phyloP scores from a whole-genome alignment of 2,797 vertebrate genomes.

The Spea hammondii region DNA sequence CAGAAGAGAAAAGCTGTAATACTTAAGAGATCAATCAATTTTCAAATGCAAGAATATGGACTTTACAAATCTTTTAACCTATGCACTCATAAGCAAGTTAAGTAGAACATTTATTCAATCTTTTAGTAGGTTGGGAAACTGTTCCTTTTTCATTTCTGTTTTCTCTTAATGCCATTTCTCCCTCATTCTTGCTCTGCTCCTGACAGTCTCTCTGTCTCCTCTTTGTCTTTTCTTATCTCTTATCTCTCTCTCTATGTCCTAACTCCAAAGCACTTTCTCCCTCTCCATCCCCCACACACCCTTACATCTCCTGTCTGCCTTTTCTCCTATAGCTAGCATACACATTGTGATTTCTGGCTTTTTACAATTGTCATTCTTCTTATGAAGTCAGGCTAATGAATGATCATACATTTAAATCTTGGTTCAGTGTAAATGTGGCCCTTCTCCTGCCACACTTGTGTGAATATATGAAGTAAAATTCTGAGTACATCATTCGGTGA shows the following conservation, averaged over 20 bases:
- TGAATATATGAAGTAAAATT: not conserved
- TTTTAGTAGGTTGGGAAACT: not conserved
- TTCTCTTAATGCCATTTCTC: not conserved
- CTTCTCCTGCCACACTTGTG: not conserved
- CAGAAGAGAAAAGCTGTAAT: too few relatives aligned
- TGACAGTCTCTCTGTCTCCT: constrained; percentile 52
- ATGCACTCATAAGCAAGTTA: too few relatives aligned
- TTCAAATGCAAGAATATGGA: too few relatives aligned
- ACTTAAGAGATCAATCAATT: too few relatives aligned
- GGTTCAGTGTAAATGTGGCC: not conserved
- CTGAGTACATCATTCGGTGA: not conserved
- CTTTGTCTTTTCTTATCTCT: constrained; percentile 52
- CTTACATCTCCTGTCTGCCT: constrained; percentile 29
- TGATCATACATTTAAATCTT: not conserved
- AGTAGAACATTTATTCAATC: too few relatives aligned
- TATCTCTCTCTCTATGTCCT: constrained; percentile 47
- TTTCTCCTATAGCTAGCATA: constrained; percentile 10
- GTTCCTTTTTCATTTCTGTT: not conserved
- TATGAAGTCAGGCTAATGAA: not conserved
- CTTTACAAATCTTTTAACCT: too few relatives aligned
- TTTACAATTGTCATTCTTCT: constrained; percentile 25
- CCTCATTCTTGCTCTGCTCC: constrained; percentile 10
- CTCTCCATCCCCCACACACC: constrained; percentile 43
- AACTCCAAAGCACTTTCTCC: constrained; percentile 53
- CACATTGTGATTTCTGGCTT: constrained; percentile 11